These are phyloP conservation scores for Dynastes maya DNA, from an alignment of 2,888 invertebrate species.

Conservation along the genomic window DNA sequence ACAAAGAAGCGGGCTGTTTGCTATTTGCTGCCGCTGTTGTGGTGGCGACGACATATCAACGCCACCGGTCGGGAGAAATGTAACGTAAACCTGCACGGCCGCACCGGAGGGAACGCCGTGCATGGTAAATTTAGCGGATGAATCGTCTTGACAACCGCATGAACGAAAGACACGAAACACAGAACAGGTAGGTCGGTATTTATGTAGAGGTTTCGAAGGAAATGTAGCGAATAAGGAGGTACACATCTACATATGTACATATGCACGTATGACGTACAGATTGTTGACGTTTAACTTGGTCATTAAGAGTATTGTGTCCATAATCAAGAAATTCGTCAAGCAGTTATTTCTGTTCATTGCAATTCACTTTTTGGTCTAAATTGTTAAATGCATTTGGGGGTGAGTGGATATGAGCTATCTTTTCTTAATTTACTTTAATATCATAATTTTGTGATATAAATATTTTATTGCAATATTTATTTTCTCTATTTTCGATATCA, in stretches of 20 bases:
- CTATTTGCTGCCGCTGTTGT: no score
- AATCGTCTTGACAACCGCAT: slow-evolving; percentile 9
- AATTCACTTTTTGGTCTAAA: no score
- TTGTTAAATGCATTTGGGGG: no score
- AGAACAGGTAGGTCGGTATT: slow-evolving; percentile 33
- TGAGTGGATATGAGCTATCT: no score
- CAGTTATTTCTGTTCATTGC: no score
- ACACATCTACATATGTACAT: background rate
- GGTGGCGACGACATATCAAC: background rate
- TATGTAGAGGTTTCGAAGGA: background rate
- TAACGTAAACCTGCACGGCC: slow-evolving; percentile 6
- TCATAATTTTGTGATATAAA: no score
- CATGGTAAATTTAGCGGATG: slow-evolving; percentile 45
- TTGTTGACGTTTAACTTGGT: no score
- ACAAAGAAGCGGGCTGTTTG: background rate
- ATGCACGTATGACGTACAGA: background rate
- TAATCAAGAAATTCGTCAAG: no score
- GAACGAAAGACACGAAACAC: slow-evolving; percentile 44
- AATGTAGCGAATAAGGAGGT: background rate
- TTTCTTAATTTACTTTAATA: no score
- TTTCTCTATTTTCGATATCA: no score
- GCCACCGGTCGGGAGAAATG: background rate
- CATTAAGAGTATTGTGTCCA: no score
- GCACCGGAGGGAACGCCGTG: background rate
- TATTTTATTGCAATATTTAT: no score